Conservation (phyloP, 2,888 invertebrate species). For the Cataglyphis cursor region DNA sequence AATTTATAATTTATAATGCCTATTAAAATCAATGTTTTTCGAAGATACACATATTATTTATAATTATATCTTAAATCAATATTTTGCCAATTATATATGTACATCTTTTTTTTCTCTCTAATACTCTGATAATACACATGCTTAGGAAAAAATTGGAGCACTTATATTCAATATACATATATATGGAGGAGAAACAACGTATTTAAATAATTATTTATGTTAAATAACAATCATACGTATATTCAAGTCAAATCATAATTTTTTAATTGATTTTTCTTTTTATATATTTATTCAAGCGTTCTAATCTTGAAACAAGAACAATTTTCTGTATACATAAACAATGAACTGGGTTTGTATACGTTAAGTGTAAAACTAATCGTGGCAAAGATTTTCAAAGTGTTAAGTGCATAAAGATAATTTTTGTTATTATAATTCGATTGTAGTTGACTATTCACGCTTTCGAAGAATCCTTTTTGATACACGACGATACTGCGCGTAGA, state of each 20-base stretch:
- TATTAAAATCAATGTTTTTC: conserved; percentile 39
- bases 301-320: conserved; percentile 73
- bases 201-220: conserved; percentile 63
- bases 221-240: conserved; percentile 70
- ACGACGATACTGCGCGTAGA: conserved; percentile 62
- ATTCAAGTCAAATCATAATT: conserved; percentile 67
- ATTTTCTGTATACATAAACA: conserved; percentile 43
- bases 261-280: conserved; percentile 76
- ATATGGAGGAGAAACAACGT: neutral
- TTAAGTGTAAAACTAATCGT: conserved; percentile 40
- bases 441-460: conserved; percentile 61
- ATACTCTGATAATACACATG: neutral
- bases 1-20: conserved; percentile 56
- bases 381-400: conserved; percentile 1
- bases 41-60: neutral
- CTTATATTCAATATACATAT: conserved; percentile 53
- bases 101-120: neutral
- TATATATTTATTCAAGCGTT: conserved; percentile 77
- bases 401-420: conserved; percentile 16
- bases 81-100: neutral
- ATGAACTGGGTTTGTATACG: conserved; percentile 61
- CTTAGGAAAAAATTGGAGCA: neutral
- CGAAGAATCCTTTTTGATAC: conserved; percentile 62
- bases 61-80: conserved; percentile 12
- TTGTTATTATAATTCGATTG: conserved; percentile 63